Conservation (phyloP, 2,797 vertebrate species). For the Labroides dimidiatus region DNA sequence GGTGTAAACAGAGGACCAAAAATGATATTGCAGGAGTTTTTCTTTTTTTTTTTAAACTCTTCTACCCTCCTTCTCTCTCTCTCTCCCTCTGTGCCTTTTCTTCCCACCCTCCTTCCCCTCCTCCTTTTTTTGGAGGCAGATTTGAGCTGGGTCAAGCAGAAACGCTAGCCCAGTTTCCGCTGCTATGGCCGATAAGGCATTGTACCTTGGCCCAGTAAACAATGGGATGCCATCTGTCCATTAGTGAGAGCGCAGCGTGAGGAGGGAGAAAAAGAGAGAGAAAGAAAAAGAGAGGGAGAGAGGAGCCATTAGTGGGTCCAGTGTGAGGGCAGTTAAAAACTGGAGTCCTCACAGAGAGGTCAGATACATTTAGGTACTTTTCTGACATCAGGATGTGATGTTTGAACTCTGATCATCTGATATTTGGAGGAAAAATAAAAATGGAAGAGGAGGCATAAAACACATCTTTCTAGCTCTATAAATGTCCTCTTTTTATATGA, state of each 20-base stretch:
- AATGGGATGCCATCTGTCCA: conserved; percentile 84
- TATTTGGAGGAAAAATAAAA: too few species aligned
- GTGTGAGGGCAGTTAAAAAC: conserved; percentile 63
- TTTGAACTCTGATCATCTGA: too few species aligned
- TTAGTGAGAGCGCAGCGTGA: conserved; percentile 78
- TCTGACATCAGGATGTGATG: too few species aligned
- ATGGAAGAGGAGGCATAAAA: too few species aligned
- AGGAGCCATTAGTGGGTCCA: conserved; percentile 69
- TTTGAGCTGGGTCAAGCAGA: conserved; percentile 84
- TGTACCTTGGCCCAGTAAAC: conserved; percentile 85
- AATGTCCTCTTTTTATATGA: neutral
- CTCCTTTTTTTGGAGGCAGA: conserved; percentile 74
- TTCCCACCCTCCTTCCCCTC: conserved; percentile 48
- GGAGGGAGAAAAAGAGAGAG: conserved; percentile 49
- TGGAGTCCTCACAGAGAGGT: conserved; percentile 50
- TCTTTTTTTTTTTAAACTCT: conserved; percentile 25
- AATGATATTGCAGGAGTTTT: conserved; percentile 58
- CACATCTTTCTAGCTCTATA: too few species aligned
- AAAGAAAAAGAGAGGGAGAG: conserved; percentile 25
- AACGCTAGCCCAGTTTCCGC: conserved; percentile 83
- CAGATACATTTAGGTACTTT: conserved; percentile 38
- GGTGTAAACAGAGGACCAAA: conserved; percentile 54
- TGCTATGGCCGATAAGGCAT: conserved; percentile 84
- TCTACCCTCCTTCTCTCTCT: conserved; percentile 16
- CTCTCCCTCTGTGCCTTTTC: conserved; percentile 20